Base-by-base conservation (phyloP, 2,888 invertebrate genomes). In the Lydus trimaculatus region DNA sequence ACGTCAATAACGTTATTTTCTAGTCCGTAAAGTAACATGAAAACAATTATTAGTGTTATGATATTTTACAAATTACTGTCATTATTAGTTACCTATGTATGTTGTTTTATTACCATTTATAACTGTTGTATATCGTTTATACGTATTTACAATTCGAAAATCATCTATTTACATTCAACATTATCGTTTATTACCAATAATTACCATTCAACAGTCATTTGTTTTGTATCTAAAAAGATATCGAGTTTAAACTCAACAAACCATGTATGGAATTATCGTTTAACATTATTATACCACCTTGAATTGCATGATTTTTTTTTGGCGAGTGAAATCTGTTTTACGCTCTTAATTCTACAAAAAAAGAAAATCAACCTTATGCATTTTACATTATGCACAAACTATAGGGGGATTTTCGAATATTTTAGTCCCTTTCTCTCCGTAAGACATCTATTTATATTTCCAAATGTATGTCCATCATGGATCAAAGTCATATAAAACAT, bases 181-280 rank as follows among this genome's bases (percentile, higher is more conserved):
- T 56, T 56, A 56, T 56, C 56, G 56, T 56, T 56, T 23, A 56
- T 56, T 56, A 56, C 20, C 56, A 56, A 56, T 56, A 56, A 56
- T 56, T 56, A 56, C 56, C 23, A 56, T 56, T 25, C 56, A 56
- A 56, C 56, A 56, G 11, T 56, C 56, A 15, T 56, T 56, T 56
- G 15, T 25, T 56, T 13, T 56, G 25, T 23, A 56, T 13, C 56
- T 56, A 15, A 56, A 56, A 56, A 3, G 25, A 23, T 56, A 56
- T 25, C 25, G 23, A 25, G 25, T 25, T 56, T 25, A 20, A 13
- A 56, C 25, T 56, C 15, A 4, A 1, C 4, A 25, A 56, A 13
- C 56, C 56, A 56, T 56, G 4, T 56, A 56, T 56, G 56, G 56
- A 25, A 25, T 25, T 25, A 56, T 56, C 20, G 56, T 25, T 48